A percentile compares a stretch with the other conserved stretches of the same genome.
Evolutionary conservation across 2,888 invertebrate species (phyloP).

Genomic region (Epinotia ramella): DNA sequence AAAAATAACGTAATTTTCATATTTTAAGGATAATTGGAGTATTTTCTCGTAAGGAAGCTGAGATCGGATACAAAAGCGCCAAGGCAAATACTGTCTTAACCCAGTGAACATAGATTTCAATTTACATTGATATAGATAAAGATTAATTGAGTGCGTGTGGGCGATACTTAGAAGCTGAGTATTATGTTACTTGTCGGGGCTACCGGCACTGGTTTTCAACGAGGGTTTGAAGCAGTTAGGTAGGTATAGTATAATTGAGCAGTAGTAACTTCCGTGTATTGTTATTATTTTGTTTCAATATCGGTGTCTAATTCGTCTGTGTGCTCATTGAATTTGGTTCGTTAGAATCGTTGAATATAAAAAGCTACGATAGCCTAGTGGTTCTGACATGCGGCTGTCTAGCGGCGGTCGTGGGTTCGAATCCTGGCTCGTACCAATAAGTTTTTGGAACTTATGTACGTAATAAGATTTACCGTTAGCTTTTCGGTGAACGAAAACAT

Average conservation of each 20-base stretch:
- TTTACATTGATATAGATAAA: constrained; percentile 32
- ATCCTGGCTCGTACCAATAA: too few relatives aligned
- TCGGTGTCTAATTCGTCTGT: too few relatives aligned
- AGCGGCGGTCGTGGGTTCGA: too few relatives aligned
- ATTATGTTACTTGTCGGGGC: constrained; percentile 39
- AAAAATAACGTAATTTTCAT: background rate
- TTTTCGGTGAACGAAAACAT: too few relatives aligned
- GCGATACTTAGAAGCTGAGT: constrained; percentile 48
- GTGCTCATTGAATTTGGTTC: too few relatives aligned
- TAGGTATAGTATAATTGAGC: background rate
- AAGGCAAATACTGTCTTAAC: constrained; percentile 4
- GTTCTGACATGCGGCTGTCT: too few relatives aligned
- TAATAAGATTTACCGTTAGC: too few relatives aligned
- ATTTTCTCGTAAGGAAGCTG: constrained; percentile 12
- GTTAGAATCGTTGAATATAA: too few relatives aligned
- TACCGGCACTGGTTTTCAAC: constrained; percentile 15
- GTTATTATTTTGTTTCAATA: too few relatives aligned
- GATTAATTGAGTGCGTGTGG: constrained; percentile 50
- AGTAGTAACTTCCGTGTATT: background rate
- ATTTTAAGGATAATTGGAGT: constrained; percentile 19
- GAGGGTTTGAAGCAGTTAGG: background rate
- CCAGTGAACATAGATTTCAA: background rate
- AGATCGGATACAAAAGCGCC: background rate
- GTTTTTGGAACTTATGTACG: too few relatives aligned
- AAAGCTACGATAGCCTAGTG: too few relatives aligned